Evolutionary conservation across 2,888 invertebrate species (phyloP).

Genomic region (Apodemia hepburni): DNA sequence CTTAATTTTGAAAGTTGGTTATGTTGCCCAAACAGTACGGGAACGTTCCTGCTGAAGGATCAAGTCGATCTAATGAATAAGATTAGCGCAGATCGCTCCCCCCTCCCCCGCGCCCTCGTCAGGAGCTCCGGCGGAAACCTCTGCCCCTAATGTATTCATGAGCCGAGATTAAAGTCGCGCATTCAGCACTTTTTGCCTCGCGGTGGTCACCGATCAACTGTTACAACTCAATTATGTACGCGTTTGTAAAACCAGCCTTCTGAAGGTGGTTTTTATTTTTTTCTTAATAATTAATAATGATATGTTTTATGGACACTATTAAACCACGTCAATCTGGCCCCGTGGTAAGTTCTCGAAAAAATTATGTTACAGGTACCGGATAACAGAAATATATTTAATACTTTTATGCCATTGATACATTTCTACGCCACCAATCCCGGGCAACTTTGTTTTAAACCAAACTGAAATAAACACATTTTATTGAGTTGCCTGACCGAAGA

Average conservation of each 20-base stretch:
- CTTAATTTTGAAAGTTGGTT: neutral
- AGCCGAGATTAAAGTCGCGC: conserved; percentile 24
- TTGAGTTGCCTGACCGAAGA: no score
- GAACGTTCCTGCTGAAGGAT: neutral
- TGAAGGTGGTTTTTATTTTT: no score
- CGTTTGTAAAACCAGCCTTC: neutral
- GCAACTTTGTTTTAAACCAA: no score
- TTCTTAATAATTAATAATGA: no score
- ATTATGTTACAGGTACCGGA: no score
- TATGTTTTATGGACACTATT: no score
- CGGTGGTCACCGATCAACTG: neutral
- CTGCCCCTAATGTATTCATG: conserved; percentile 28
- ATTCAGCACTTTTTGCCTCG: neutral
- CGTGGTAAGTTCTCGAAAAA: no score
- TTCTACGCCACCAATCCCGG: no score
- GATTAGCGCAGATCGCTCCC: neutral
- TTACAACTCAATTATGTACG: neutral
- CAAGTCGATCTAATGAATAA: conserved; percentile 6
- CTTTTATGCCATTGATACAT: no score
- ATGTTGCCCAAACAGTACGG: neutral
- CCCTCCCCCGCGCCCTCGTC: neutral
- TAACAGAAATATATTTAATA: no score
- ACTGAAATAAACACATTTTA: no score
- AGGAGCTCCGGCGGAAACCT: neutral
- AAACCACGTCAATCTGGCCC: no score